Evolutionary conservation across 2,797 vertebrate genomes (phyloP).

Genomic region (Simalia tracyae): DNA sequence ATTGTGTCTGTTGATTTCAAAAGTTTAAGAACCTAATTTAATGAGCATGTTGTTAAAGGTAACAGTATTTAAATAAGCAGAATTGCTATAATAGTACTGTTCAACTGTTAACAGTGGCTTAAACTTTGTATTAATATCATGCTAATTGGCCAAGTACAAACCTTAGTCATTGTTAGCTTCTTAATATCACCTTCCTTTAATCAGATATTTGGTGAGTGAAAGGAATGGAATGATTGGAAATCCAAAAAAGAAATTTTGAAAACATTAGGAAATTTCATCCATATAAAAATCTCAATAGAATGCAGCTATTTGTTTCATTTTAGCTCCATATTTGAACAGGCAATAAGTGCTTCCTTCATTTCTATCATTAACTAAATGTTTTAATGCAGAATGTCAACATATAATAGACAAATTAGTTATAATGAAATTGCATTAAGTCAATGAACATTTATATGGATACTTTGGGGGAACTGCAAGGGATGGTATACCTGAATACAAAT

Average conservation of each 20-base stretch:
- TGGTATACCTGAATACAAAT: not conserved
- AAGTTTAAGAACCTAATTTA: not conserved
- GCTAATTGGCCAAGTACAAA: not conserved
- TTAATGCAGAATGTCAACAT: too few species aligned
- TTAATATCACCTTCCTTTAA: not conserved
- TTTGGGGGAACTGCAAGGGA: not conserved
- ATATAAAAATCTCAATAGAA: not conserved
- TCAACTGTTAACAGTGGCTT: not conserved
- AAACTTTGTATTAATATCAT: not conserved
- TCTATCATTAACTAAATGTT: not conserved
- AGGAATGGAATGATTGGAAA: not conserved
- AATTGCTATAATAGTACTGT: slow-evolving; percentile 9
- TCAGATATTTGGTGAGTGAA: not conserved
- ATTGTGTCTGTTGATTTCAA: not conserved
- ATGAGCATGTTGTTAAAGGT: not conserved
- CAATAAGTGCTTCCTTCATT: not conserved
- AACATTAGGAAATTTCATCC: not conserved
- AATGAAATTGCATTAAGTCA: not conserved
- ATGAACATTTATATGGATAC: not conserved
- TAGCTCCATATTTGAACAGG: not conserved
- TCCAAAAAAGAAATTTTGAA: not conserved
- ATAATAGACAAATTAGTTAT: not conserved
- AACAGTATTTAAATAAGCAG: not conserved
- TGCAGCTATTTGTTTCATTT: not conserved
- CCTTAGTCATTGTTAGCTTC: not conserved